Base-by-base conservation (phyloP, 2,113 vertebrate genomes). In the Cairina moschata region DNA sequence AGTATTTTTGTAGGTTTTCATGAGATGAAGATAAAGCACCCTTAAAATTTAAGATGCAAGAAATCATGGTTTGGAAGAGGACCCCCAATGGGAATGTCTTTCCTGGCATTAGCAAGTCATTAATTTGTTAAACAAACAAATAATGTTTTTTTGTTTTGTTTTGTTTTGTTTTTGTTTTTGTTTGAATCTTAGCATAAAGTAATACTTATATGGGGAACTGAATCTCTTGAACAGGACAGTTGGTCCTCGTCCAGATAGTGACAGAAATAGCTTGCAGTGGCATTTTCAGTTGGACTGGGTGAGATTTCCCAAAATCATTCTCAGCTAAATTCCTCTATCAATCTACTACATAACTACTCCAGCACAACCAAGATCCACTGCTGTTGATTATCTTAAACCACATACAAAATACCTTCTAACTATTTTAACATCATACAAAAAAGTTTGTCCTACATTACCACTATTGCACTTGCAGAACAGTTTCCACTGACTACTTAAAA, bases 381-480 rank as follows among this genome's bases (percentile, higher is more conserved):
- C 12, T 22, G 32, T 1, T 46, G 8, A 77, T 34, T 56, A 52
- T 31, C 15, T 62, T 58, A 22, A 69, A 80, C 8, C 58, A 15
- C 23, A 76, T 7, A 69, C 1, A 54, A 62, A 89, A 42, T 55
- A 56, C 7, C 20, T 69, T 65, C 29, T 58, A 62, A 8, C 42
- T 79, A 4, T 26, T 26, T 54, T 78, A 38, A 46, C 31, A 29
- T 21, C 46, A 62, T 10, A 8, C 23, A 40, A 4, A 55, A 31
- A 71, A 78, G 8, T 2, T 26, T 72, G 12, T 15, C 21, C 9
- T 75, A 25, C 0, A 0, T 74, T 9, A 46, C 9, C 1, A 9
- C 28, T 46, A 89, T 46, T 59, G 8, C 11, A 46, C 44, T 14
- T 46, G 25, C 46, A 55, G 31, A 78, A 26, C 4, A 63, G 28